A percentile compares a stretch with the other conserved stretches of the same genome.
These are phyloP conservation scores for Eristalis pertinax DNA, from an alignment of 2,888 invertebrate species.

Conservation along the genomic window DNA sequence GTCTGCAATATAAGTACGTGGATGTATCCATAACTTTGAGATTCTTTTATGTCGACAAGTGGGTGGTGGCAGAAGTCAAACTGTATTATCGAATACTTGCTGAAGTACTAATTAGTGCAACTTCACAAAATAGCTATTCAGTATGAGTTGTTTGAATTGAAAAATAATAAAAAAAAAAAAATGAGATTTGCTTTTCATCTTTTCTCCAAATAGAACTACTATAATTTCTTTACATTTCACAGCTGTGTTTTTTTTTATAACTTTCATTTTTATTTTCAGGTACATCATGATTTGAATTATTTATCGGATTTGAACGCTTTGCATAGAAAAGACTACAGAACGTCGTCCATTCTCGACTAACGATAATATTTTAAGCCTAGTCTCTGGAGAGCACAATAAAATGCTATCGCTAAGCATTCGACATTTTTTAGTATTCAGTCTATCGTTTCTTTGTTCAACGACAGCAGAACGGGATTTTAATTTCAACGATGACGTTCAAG, in stretches of 20 bases:
- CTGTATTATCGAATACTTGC: constrained; percentile 60
- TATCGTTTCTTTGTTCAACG: constrained; percentile 56
- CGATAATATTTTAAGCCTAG: constrained; percentile 27
- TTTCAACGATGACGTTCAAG: constrained; percentile 64
- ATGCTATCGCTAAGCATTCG: constrained; percentile 54
- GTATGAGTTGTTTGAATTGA: constrained; percentile 16
- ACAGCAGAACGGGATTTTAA: constrained; percentile 64
- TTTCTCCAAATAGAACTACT: not conserved
- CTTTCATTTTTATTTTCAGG: constrained; percentile 50
- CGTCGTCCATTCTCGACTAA: constrained; percentile 18
- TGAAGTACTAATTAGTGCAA: constrained; percentile 60
- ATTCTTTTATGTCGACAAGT: constrained; percentile 21
- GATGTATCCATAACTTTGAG: constrained; percentile 32
- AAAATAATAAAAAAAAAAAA: not conserved
- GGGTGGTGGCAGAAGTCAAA: constrained; percentile 37
- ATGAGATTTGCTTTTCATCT: not conserved
- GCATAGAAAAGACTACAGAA: constrained; percentile 32
- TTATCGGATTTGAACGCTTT: constrained; percentile 36
- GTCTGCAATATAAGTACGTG: constrained; percentile 39
- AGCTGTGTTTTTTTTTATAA: constrained; percentile 13
- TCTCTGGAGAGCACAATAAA: constrained; percentile 42
- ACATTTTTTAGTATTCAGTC: constrained; percentile 43
- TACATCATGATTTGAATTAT: constrained; percentile 64
- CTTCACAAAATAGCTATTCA: constrained; percentile 2
- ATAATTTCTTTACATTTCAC: constrained; percentile 33